Conservation (phyloP, 2,113 vertebrate species). For the Macrotus californicus region DNA sequence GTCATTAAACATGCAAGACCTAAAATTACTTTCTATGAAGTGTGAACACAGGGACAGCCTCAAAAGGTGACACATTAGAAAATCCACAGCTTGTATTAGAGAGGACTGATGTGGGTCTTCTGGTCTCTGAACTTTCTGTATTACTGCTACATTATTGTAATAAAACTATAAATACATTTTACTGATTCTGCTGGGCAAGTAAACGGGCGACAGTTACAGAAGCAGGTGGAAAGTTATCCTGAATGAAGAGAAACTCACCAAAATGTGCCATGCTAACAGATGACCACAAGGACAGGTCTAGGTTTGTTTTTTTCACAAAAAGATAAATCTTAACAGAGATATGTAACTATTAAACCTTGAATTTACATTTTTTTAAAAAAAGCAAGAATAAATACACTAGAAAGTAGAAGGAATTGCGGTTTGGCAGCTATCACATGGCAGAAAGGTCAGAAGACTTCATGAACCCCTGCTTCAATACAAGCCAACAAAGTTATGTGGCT, state of each 20-base stretch:
- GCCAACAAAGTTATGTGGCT: neutral
- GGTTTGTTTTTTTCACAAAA: neutral
- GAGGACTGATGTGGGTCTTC: neutral
- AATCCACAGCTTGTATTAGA: neutral
- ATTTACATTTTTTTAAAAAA: neutral
- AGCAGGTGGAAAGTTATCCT: neutral
- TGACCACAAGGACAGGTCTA: neutral
- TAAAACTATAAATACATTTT: neutral
- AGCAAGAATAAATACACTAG: neutral
- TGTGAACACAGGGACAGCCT: neutral
- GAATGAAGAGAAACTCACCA: neutral
- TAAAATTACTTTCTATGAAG: constrained; percentile 2
- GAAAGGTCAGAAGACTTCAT: constrained; percentile 7
- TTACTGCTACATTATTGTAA: neutral
- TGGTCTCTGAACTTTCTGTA: neutral
- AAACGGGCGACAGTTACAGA: neutral
- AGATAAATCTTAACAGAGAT: neutral
- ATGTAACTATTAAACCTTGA: neutral
- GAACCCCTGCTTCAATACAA: constrained; percentile 1
- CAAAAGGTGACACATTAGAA: neutral
- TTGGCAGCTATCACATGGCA: neutral
- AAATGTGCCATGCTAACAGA: neutral
- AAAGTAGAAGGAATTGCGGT: neutral
- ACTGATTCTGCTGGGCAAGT: neutral
- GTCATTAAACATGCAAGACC: neutral